These are phyloP conservation scores for Micromussa lordhowensis DNA, from an alignment of 92 coral and sea anemone genomes.

Conservation along the genomic window DNA sequence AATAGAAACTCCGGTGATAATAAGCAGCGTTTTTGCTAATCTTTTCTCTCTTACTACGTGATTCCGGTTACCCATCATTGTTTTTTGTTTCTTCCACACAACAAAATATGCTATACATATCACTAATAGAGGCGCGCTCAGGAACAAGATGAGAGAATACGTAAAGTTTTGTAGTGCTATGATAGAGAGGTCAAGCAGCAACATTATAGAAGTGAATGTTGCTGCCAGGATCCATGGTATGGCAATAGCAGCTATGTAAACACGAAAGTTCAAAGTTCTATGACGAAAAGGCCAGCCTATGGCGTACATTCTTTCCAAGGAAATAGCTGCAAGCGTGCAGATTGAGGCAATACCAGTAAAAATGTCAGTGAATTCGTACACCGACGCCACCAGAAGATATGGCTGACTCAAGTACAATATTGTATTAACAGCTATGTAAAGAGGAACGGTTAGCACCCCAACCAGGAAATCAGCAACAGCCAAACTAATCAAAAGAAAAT, in stretches of 20 bases:
- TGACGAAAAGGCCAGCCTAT: slow-evolving; percentile 42
- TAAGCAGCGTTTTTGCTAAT: not conserved
- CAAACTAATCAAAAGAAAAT: slow-evolving; percentile 12
- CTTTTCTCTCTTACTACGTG: not conserved
- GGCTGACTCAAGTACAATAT: not conserved
- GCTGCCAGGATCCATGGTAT: slow-evolving; percentile 25
- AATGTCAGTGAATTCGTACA: not conserved
- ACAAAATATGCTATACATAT: not conserved
- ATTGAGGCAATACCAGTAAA: slow-evolving; percentile 11
- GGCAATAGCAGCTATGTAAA: slow-evolving; percentile 31
- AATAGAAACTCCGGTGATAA: not conserved
- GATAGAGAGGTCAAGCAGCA: not conserved
- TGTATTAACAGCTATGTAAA: not conserved
- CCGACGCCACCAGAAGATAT: not conserved
- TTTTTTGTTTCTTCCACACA: not conserved
- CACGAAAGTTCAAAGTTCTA: not conserved
- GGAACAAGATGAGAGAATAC: not conserved
- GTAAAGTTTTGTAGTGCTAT: not conserved
- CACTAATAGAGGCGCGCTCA: not conserved
- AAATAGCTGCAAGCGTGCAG: slow-evolving; percentile 31
- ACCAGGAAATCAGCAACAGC: slow-evolving; percentile 41
- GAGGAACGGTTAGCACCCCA: slow-evolving; percentile 24
- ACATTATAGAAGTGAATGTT: not conserved
- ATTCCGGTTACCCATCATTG: not conserved
- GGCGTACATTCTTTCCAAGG: slow-evolving; percentile 51